Base-by-base conservation (phyloP, 2,888 invertebrate genomes). In the Cataglyphis cursor region DNA sequence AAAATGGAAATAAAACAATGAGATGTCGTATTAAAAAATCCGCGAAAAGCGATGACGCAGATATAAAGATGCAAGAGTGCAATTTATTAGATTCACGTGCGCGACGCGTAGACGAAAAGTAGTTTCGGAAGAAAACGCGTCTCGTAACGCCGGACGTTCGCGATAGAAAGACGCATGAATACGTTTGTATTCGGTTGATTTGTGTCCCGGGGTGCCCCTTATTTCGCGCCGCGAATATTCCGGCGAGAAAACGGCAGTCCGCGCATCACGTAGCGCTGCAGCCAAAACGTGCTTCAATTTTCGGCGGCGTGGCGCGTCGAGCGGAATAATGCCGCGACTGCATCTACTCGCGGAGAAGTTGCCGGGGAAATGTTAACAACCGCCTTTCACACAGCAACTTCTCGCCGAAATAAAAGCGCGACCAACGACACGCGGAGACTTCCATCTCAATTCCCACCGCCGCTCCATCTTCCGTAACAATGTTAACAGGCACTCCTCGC, bases 251-350 rank as follows among this genome's bases (percentile, higher is more conserved):
- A 75, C 81, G 78, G 81, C 48, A 66, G 59, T 76, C 66, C 70
- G 81, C n/a, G 65, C 70, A 54, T 90, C 90, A 90, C 90, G 90
- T 90, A 90, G 38, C 89, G 85, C 81, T 90, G 90, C 90, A 90
- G 90, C 90, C 88, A 84, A 90, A 90, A 90, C 90, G 90, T 90
- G 90, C 90, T 89, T 89, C 90, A 86, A 90, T 90, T 90, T 89
- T 90, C 85, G 64, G 78, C 75, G 89, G 35, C 51, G 18, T 15
- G 59, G 41, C 73, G 73, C 73, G 80, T 82, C 78, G 59, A 57
- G 57, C 70, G 38, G 76, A 75, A 78, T 80, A 80, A 72, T 83
- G 54, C 83, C 68, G 72, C 38, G 64, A 66, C 5, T 59, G 80
- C 85, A 72, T 54, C 86, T 65, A 82, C 82, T 87, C 70, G 44